Evolutionary conservation across 1,140 invertebrate genomes (phyloP).

Genomic region (Leptonema lineaticorne): DNA sequence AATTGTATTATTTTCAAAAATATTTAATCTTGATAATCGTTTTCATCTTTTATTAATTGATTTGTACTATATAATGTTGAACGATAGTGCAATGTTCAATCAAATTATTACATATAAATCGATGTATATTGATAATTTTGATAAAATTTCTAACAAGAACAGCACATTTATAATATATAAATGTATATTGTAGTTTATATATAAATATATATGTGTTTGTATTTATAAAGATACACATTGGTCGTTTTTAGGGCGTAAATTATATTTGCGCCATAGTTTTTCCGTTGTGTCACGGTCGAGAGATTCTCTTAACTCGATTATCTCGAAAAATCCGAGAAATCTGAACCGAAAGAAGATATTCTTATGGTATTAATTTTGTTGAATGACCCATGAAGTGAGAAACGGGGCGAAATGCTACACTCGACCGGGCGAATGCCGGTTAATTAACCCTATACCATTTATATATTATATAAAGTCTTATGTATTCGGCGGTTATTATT

Average conservation of each 20-base stretch:
- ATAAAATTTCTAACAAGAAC: too few relatives aligned
- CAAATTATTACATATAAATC: too few relatives aligned
- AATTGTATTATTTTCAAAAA: too few relatives aligned
- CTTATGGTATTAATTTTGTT: conserved; percentile 19
- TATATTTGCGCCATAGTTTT: conserved; percentile 9
- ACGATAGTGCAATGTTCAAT: too few relatives aligned
- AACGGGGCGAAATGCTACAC: conserved; percentile 17
- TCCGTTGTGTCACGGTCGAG: conserved; percentile 14
- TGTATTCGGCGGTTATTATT: too few relatives aligned
- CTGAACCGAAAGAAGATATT: conserved; percentile 14
- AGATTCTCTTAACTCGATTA: conserved; percentile 13
- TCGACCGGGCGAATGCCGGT: not conserved
- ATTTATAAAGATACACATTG: too few relatives aligned
- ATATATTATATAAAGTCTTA: too few relatives aligned
- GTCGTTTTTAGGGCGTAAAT: not conserved
- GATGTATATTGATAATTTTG: too few relatives aligned
- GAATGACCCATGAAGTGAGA: conserved; percentile 14
- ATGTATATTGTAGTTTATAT: not conserved
- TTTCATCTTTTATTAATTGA: too few relatives aligned
- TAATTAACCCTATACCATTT: not conserved
- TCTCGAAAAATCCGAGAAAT: conserved; percentile 10
- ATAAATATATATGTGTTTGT: not conserved
- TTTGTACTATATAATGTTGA: too few relatives aligned
- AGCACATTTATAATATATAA: too few relatives aligned
- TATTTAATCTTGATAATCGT: too few relatives aligned